Evolutionary conservation across 2,797 vertebrate genomes (phyloP).

Genomic region (Delichon dasypus): DNA sequence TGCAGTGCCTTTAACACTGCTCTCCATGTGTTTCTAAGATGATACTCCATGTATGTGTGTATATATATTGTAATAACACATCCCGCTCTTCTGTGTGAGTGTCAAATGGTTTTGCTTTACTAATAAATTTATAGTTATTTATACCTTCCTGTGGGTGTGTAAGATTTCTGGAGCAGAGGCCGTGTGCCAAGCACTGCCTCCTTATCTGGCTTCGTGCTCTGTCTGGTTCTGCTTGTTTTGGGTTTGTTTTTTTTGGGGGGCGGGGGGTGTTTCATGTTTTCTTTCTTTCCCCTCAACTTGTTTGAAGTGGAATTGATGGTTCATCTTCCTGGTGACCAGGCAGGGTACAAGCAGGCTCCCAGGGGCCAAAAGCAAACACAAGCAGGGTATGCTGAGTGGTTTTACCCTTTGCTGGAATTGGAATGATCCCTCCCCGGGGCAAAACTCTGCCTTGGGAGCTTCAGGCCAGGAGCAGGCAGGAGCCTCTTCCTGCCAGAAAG

Average conservation of each 20-base stretch:
- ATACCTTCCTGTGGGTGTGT: conserved; percentile 42
- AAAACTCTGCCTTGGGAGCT: neutral
- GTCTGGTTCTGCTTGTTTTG: neutral
- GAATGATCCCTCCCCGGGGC: neutral
- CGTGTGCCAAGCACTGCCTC: neutral
- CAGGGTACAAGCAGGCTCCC: rapidly evolving
- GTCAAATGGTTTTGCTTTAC: conserved; percentile 67
- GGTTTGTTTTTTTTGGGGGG: neutral
- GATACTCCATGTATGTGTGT: conserved; percentile 43
- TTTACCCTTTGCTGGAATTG: neutral
- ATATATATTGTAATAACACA: conserved; percentile 64
- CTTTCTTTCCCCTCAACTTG: neutral
- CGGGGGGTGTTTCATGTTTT: neutral
- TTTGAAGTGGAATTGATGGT: neutral
- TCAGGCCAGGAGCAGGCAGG: neutral
- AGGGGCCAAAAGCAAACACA: neutral
- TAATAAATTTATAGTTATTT: conserved; percentile 73
- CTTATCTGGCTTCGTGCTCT: neutral
- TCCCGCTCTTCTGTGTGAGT: conserved; percentile 57
- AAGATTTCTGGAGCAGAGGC: neutral
- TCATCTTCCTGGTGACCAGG: neutral
- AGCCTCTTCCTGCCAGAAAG: neutral
- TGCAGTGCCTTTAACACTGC: conserved; percentile 66
- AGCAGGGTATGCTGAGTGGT: neutral
- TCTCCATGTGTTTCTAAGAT: conserved; percentile 45